Base-by-base conservation (phyloP, 2,888 invertebrate species). In the Thymelicus lineola region DNA sequence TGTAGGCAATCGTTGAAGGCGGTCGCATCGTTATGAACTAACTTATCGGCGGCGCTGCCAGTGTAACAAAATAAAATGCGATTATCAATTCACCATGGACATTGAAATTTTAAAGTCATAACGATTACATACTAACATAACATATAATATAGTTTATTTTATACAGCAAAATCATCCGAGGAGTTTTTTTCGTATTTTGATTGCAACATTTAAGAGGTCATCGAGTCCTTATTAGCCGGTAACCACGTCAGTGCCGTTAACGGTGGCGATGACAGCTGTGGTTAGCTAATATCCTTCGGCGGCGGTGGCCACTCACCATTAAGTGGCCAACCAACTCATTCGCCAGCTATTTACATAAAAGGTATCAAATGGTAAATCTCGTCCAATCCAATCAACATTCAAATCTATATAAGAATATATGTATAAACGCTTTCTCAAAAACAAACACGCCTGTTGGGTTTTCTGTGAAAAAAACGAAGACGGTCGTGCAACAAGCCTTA, bases 401-500 rank as follows among this genome's bases (percentile, higher is more conserved):
- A 61, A 28, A 28, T 48, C 7, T 46, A 28, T 28, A 55, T 14
- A 48, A 28, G n/a, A 61, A 28, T 35, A 50, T 35, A 28, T 35
- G 17, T 35, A 61, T 60, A 42, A 59, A 58, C 9, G 15, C 15
- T 50, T 9, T 15, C 61, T 48, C 46, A 28, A 62, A 48, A 50
- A 46, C 61, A 20, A 14, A 15, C 48, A 62, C 48, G 6, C 17
- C 17, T 59, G 42, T 38, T 7, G 10, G 59, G 42, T 58, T 36
- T 12, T 59, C 38, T 42, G 59, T 42, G 45, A 61, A 58, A 46
- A 73, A 81, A 79, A 79, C 14, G 74, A 79, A 80, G 79, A 77
- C 78, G 78, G 75, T 73, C 76, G 74, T 73, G 71, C 77, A 74
- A 73, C 79, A 74, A 76, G 76, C 58, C 77, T 55, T 79, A 80